These are phyloP conservation scores for Orthonyx spaldingii DNA, from an alignment of 2,113 vertebrate genomes.

Conservation along the genomic window DNA sequence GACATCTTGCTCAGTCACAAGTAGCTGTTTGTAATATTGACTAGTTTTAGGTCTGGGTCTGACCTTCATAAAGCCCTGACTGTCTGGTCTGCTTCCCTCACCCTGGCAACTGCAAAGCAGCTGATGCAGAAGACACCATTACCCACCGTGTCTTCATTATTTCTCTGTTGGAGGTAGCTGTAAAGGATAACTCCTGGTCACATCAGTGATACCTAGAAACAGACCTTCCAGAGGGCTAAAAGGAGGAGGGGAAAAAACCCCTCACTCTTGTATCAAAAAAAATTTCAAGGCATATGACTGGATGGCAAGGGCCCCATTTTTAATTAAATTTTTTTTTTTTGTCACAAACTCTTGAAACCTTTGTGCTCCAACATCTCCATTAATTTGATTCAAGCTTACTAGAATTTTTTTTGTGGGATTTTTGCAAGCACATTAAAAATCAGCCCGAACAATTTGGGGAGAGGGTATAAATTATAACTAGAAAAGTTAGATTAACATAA, in stretches of 20 bases:
- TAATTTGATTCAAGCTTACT: background rate
- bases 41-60: background rate
- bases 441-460: background rate
- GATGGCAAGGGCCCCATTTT: background rate
- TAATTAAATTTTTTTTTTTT: too few relatives aligned
- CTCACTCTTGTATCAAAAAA: background rate
- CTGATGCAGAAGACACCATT: background rate
- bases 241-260: background rate
- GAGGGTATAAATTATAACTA: background rate
- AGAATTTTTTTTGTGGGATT: background rate
- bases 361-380: background rate
- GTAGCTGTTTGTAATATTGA: background rate
- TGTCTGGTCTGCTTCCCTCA: background rate
- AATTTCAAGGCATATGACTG: background rate
- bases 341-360: background rate
- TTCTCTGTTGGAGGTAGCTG: background rate
- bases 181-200: background rate
- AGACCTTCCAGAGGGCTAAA: background rate
- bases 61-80: background rate
- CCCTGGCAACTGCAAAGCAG: background rate
- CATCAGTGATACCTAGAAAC: background rate
- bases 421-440: background rate
- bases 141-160: background rate
- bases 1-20: background rate
- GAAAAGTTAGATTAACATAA: background rate